Conservation (phyloP, 2,888 invertebrate genomes). For the Aleiodes alternator region DNA sequence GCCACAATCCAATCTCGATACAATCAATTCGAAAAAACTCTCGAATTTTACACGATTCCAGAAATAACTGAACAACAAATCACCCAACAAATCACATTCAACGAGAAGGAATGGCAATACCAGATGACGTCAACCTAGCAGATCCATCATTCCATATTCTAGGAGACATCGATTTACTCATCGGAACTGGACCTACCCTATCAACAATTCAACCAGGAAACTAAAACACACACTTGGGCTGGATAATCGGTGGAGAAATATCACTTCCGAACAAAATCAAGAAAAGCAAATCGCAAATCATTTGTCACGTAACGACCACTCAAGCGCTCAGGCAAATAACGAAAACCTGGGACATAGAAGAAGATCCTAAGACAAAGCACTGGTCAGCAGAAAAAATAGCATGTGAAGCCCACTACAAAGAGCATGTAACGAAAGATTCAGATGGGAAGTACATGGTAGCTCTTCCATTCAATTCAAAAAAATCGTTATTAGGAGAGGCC, state of each 20-base stretch:
- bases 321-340: slow-evolving; percentile 1
- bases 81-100: not conserved
- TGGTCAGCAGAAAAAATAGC: slow-evolving; percentile 20
- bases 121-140: slow-evolving; percentile 39
- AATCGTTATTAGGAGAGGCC: slow-evolving; percentile 35
- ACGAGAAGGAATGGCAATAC: slow-evolving; percentile 27
- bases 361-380: slow-evolving; percentile 17
- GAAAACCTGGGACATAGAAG: slow-evolving; percentile 56
- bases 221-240: slow-evolving; percentile 41
- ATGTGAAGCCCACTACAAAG: slow-evolving; percentile 48
- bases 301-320: not conserved
- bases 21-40: not conserved
- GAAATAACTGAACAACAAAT: not conserved
- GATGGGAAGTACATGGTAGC: slow-evolving; percentile 47
- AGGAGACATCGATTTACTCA: slow-evolving; percentile 38
- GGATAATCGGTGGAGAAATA: slow-evolving; percentile 38
- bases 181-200: slow-evolving; percentile 46
- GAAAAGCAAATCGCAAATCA: no score
- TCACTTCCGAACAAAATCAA: not conserved
- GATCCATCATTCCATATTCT: slow-evolving; percentile 50
- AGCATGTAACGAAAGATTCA: not conserved
- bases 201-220: slow-evolving; percentile 35
- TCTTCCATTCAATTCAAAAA: slow-evolving; percentile 44
- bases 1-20: not conserved
- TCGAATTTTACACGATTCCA: slow-evolving; percentile 8